phyloP scores from a whole-genome alignment of 2,888 invertebrate species.

The Helleia helle region DNA sequence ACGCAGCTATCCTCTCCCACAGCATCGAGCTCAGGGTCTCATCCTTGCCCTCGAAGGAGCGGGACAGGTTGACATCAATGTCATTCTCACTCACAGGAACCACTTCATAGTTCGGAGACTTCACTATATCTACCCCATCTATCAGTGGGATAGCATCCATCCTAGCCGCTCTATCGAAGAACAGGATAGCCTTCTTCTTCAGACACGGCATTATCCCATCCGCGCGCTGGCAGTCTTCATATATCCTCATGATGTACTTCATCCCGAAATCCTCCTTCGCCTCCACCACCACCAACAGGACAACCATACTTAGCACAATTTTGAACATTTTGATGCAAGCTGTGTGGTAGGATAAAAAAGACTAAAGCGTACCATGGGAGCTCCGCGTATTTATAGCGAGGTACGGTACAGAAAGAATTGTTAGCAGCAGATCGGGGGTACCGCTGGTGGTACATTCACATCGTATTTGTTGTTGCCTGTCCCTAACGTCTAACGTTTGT shows the following conservation, averaged over 20 bases:
- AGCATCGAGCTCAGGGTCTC: conserved; percentile 79
- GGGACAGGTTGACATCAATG: conserved; percentile 79
- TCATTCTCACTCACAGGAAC: conserved; percentile 77
- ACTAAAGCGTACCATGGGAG: conserved; percentile 53
- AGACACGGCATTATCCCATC: conserved; percentile 83
- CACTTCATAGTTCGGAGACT: conserved; percentile 56
- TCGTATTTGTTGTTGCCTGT: conserved; percentile 9
- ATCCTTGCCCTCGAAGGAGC: conserved; percentile 78
- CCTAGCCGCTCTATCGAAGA: conserved; percentile 82
- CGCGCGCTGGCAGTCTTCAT: conserved; percentile 83
- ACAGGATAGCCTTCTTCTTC: conserved; percentile 86
- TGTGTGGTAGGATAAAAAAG: conserved; percentile 62
- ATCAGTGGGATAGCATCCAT: conserved; percentile 76
- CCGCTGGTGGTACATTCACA: conserved; percentile 25
- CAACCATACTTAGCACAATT: conserved; percentile 40
- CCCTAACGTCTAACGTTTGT: conserved; percentile 6
- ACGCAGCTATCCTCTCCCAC: conserved; percentile 79
- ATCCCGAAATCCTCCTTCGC: conserved; percentile 71
- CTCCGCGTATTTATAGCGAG: conserved; percentile 59
- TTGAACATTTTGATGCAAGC: conserved; percentile 41
- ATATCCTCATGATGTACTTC: conserved; percentile 79
- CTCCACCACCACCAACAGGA: conserved; percentile 28
- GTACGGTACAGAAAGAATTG: conserved; percentile 41
- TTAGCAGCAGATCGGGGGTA: conserved; percentile 41
- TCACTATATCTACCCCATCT: conserved; percentile 80